Evolutionary conservation across 2,888 invertebrate species (phyloP).

Genomic region (Acanthacorydalis orientalis): DNA sequence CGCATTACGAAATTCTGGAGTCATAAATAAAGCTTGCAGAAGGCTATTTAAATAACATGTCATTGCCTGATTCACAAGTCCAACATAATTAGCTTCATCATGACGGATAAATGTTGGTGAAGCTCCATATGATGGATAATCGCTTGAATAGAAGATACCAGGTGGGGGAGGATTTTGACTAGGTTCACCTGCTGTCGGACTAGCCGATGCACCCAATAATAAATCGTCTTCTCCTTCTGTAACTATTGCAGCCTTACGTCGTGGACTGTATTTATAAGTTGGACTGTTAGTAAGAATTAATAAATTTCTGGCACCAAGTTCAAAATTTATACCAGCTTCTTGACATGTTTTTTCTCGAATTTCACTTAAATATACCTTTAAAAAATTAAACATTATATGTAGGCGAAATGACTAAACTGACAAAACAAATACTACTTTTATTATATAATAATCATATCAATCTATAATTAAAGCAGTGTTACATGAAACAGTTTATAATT

Average conservation of each 20-base stretch:
- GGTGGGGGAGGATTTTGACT: slow-evolving; percentile 7
- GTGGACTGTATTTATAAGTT: not conserved
- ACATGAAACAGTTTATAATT: not conserved
- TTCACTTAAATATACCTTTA: not conserved
- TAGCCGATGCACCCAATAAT: slow-evolving; percentile 27
- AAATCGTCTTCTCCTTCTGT: slow-evolving; percentile 24
- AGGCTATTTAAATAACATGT: slow-evolving; percentile 83
- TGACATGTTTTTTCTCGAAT: not conserved
- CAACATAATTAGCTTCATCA: slow-evolving; percentile 42
- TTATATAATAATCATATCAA: not conserved
- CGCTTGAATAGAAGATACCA: not conserved
- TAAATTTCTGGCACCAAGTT: slow-evolving; percentile 7
- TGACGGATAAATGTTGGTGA: slow-evolving; percentile 4
- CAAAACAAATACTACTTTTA: no score
- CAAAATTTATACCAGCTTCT: slow-evolving; percentile 8
- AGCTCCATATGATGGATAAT: not conserved
- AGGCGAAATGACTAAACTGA: no score
- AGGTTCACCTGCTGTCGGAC: slow-evolving; percentile 21
- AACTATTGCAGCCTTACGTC: slow-evolving; percentile 7
- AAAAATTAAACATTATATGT: no score
- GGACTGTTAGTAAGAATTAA: slow-evolving; percentile 6
- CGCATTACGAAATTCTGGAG: slow-evolving; percentile 80
- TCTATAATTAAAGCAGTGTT: not conserved
- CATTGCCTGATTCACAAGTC: slow-evolving; percentile 80
- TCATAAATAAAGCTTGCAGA: slow-evolving; percentile 78